Evolutionary conservation across 2,888 invertebrate species (phyloP).

Genomic region (Pemphredon lugubris): DNA sequence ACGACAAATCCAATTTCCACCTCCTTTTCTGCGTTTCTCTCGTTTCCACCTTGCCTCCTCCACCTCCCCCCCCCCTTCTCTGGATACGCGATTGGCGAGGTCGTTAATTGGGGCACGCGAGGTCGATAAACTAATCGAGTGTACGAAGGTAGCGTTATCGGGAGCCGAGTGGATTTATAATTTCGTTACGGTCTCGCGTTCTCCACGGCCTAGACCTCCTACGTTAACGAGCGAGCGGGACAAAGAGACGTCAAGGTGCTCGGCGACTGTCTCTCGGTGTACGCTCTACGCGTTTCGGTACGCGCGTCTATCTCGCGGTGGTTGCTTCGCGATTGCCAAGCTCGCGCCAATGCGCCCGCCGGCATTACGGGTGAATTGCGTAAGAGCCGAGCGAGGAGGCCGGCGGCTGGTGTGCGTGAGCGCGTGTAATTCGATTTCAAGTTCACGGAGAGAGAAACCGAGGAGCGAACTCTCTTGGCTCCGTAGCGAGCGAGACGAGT

Average conservation of each 20-base stretch:
- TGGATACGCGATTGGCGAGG: conserved; percentile 22
- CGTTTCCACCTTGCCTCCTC: conserved; percentile 32
- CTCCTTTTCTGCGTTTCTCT: conserved; percentile 36
- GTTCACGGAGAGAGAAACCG: conserved; percentile 67
- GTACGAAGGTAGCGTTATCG: conserved; percentile 12
- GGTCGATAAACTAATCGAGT: conserved; percentile 61
- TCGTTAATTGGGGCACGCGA: conserved; percentile 62
- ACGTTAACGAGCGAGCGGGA: no score
- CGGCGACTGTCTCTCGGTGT: no score
- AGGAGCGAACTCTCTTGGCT: conserved; percentile 24
- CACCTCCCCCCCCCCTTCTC: conserved; percentile 33
- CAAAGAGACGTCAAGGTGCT: no score
- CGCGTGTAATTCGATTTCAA: conserved; percentile 67
- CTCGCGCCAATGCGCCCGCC: conserved; percentile 21
- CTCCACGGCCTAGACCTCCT: neutral
- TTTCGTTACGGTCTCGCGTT: neutral
- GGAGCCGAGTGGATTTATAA: no score
- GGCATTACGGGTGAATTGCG: conserved; percentile 53
- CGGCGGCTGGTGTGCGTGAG: conserved; percentile 57
- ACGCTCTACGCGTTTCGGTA: no score
- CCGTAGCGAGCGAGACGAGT: conserved; percentile 1
- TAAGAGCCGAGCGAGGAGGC: conserved; percentile 35
- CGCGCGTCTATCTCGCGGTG: conserved; percentile 33
- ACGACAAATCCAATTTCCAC: conserved; percentile 46
- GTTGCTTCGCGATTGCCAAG: conserved; percentile 5